A percentile compares a stretch with the other conserved stretches of the same genome.
phyloP scores from a whole-genome alignment of 2,113 vertebrate genomes.

The Podocnemis expansa region DNA sequence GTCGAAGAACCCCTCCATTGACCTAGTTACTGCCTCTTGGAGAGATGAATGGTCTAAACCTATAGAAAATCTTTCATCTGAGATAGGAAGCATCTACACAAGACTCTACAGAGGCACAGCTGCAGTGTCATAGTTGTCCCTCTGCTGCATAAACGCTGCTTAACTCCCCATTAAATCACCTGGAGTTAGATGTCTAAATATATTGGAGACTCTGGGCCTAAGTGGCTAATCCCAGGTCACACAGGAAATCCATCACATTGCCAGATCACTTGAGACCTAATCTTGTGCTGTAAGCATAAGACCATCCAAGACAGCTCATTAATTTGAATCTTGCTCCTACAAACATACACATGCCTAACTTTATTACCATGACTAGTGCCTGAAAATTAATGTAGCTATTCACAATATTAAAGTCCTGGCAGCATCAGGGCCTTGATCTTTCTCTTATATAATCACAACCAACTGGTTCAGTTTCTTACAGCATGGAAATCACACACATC shows the following conservation, averaged over 20 bases:
- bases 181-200: neutral
- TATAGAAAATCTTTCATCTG: neutral
- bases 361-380: neutral
- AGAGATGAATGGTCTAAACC: neutral
- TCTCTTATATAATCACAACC: neutral
- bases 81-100: neutral
- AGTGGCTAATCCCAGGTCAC: neutral
- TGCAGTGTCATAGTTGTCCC: neutral
- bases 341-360: neutral
- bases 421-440: neutral
- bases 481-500: neutral
- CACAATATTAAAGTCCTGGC: neutral
- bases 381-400: neutral
- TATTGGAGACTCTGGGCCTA: neutral
- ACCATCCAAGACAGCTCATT: neutral
- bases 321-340: neutral
- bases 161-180: neutral
- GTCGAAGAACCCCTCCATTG: neutral
- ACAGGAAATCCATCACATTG: fast-evolving
- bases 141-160: neutral
- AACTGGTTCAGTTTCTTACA: neutral
- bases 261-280: neutral
- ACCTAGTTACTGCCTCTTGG: neutral
- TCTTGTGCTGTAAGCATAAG: neutral
- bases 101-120: neutral